Evolutionary conservation across 2,113 vertebrate species (phyloP).

Genomic region (Tonatia bakeri): DNA sequence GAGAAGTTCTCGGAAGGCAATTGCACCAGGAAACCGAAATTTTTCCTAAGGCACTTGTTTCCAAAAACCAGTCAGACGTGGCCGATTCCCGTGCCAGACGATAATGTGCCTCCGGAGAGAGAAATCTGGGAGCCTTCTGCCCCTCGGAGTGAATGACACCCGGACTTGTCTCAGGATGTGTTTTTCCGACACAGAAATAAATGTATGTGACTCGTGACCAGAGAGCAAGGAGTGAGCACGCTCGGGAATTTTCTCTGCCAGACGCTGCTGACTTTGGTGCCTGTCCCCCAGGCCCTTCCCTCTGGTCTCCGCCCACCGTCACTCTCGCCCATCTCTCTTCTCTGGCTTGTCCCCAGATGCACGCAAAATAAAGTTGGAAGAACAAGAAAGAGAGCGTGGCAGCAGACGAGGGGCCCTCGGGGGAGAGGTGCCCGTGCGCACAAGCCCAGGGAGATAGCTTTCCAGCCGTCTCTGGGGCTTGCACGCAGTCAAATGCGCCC

Average conservation of each 20-base stretch:
- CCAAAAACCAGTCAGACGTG: constrained; percentile 36
- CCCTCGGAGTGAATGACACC: constrained; percentile 47
- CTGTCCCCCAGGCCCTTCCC: background rate
- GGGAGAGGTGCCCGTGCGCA: background rate
- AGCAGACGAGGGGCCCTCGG: background rate
- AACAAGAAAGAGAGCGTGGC: background rate
- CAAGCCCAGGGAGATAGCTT: accelerated
- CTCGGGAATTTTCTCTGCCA: accelerated
- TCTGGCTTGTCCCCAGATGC: background rate
- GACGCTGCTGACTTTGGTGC: background rate
- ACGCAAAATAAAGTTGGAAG: background rate
- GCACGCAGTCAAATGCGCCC: background rate
- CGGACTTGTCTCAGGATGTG: constrained; percentile 31
- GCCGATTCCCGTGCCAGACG: constrained; percentile 38
- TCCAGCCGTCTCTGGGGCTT: background rate
- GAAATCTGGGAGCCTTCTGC: background rate
- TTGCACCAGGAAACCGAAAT: constrained; percentile 11
- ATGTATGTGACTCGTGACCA: constrained; percentile 34
- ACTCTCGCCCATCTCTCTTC: background rate
- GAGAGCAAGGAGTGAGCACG: background rate
- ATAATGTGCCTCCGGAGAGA: constrained; percentile 23
- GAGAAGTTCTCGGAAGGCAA: constrained; percentile 27
- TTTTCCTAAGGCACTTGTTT: constrained; percentile 23
- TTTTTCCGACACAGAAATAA: constrained; percentile 64
- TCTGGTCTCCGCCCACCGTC: background rate